Evolutionary conservation across 2,797 vertebrate genomes (phyloP).

Genomic region (Crocidura indochinensis): DNA sequence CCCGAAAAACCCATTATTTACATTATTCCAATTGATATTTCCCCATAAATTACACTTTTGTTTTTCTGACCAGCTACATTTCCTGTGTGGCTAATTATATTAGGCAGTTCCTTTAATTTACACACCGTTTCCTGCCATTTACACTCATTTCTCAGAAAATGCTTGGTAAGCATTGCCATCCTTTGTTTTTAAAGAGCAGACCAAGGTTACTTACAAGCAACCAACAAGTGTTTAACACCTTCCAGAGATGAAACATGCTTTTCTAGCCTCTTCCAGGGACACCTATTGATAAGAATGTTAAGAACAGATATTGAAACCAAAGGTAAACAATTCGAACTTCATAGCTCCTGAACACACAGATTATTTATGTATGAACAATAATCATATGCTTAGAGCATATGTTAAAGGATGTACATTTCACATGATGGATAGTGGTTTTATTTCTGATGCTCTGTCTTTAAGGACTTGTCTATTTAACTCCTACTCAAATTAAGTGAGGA

Average conservation of each 20-base stretch:
- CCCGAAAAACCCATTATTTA: slow-evolving; percentile 80
- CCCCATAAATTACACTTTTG: slow-evolving; percentile 81
- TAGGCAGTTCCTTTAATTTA: slow-evolving; percentile 82
- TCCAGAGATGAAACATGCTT: neutral
- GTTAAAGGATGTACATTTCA: slow-evolving; percentile 4
- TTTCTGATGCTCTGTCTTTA: neutral
- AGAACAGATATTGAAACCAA: neutral
- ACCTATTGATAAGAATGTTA: neutral
- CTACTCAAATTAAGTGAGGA: slow-evolving; percentile 6
- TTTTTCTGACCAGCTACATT: slow-evolving; percentile 80
- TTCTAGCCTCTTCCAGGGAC: neutral
- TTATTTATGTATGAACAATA: neutral
- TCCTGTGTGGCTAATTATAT: slow-evolving; percentile 85
- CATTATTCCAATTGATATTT: slow-evolving; percentile 81
- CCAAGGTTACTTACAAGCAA: slow-evolving; percentile 44
- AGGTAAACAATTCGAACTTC: neutral
- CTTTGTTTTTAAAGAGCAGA: slow-evolving; percentile 61
- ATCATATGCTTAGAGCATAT: neutral
- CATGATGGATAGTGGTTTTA: neutral
- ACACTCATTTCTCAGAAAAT: slow-evolving; percentile 78
- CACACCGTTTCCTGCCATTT: slow-evolving; percentile 80
- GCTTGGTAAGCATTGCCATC: slow-evolving; percentile 73
- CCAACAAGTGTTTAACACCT: neutral
- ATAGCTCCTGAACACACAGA: neutral
- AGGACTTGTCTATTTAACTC: neutral